These are phyloP conservation scores for Sakesphorus luctuosus DNA, from an alignment of 2,113 vertebrate genomes.

Conservation along the genomic window DNA sequence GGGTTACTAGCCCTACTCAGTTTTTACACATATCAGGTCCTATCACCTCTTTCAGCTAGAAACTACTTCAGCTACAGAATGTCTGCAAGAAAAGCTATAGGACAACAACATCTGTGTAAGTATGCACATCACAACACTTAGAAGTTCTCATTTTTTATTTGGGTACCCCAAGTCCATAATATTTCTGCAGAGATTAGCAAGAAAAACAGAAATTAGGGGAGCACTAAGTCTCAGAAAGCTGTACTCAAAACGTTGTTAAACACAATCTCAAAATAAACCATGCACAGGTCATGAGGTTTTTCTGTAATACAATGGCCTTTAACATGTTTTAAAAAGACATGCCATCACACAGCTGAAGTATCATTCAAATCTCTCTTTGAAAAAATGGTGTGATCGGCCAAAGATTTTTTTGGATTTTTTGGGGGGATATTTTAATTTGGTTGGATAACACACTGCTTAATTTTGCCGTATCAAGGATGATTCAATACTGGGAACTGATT, in stretches of 20 bases:
- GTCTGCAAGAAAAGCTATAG: neutral
- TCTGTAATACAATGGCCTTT: neutral
- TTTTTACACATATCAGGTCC: neutral
- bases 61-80: neutral
- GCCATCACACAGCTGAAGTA: neutral
- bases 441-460: neutral
- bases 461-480: neutral
- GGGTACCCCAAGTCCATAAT: neutral
- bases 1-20: neutral
- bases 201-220: neutral
- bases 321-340: neutral
- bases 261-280: neutral
- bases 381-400: neutral
- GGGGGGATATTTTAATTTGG: neutral
- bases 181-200: neutral
- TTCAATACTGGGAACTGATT: neutral
- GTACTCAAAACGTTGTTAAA: neutral
- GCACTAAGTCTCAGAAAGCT: neutral
- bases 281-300: neutral
- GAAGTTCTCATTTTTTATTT: neutral
- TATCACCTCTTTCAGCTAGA: neutral
- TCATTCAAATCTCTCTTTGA: neutral
- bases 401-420: neutral
- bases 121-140: neutral
- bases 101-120: neutral